A percentile compares a stretch with the other conserved stretches of the same genome.
These are phyloP conservation scores for Limnephilus auricula DNA, from an alignment of 2,888 invertebrate genomes.

Conservation along the genomic window DNA sequence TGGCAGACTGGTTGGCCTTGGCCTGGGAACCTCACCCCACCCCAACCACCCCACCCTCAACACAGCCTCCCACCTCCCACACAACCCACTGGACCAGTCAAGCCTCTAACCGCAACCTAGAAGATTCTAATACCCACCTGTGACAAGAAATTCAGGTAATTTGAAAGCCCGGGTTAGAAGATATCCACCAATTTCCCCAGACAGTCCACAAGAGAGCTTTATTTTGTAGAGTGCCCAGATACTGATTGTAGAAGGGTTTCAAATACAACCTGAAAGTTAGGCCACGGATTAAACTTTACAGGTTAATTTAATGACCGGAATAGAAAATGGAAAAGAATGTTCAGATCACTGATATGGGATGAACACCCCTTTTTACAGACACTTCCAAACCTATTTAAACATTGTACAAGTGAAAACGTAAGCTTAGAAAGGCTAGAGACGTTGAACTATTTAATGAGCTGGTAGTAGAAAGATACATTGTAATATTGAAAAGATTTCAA, in stretches of 20 bases:
- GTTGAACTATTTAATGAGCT: background rate
- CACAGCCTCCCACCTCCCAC: conserved; percentile 13
- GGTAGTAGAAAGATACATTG: background rate
- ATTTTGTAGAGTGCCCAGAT: too few species aligned
- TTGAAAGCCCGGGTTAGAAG: background rate
- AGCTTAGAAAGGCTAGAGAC: background rate
- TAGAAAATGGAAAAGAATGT: too few species aligned
- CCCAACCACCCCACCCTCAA: conserved; percentile 28
- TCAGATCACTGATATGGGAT: background rate
- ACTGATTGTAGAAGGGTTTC: too few species aligned
- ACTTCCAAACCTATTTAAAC: background rate
- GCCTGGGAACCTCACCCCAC: conserved; percentile 49
- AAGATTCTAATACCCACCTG: background rate
- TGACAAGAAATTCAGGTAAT: background rate
- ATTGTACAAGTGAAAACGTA: background rate
- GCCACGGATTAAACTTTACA: too few species aligned
- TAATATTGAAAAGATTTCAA: background rate
- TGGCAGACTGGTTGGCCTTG: conserved; percentile 64
- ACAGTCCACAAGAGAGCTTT: background rate
- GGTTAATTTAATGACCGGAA: too few species aligned
- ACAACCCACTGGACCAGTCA: background rate
- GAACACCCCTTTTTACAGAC: background rate
- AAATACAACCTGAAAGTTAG: too few species aligned
- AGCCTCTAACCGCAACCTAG: background rate
- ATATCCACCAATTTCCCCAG: background rate